Evolutionary conservation across 2,797 vertebrate genomes (phyloP).

Genomic region (Heterohyrax brucei): DNA sequence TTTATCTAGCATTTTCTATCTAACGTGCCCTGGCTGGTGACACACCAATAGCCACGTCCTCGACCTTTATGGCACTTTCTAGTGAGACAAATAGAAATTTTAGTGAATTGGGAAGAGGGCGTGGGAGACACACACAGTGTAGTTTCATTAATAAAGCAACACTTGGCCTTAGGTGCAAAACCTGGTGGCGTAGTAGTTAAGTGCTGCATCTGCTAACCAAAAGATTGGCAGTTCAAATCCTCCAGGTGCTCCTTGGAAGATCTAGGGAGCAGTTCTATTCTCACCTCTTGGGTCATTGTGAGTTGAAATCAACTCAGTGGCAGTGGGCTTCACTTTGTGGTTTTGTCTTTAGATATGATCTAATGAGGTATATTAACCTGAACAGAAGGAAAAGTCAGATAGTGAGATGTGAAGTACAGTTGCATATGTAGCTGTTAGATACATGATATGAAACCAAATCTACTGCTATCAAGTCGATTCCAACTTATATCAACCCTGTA

Average conservation of each 20-base stretch:
- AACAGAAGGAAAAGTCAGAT: background rate
- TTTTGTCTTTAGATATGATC: background rate
- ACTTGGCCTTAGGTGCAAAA: background rate
- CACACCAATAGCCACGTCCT: background rate
- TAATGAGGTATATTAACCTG: background rate
- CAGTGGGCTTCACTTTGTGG: too few species aligned
- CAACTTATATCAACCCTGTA: too few species aligned
- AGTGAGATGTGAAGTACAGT: background rate
- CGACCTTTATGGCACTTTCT: background rate
- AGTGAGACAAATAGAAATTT: background rate
- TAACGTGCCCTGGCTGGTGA: background rate
- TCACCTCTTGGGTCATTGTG: too few species aligned
- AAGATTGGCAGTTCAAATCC: too few species aligned
- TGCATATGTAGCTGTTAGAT: background rate
- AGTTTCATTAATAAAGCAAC: background rate
- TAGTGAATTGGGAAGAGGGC: background rate
- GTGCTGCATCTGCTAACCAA: too few species aligned
- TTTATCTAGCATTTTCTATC: slow-evolving; percentile 30
- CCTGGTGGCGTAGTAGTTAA: too few species aligned
- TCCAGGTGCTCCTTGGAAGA: too few species aligned
- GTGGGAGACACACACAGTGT: background rate
- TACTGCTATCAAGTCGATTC: too few species aligned
- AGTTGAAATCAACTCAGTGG: too few species aligned
- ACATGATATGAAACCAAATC: background rate
- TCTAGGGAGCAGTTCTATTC: too few species aligned